Evolutionary conservation across 2,888 invertebrate genomes (phyloP).

Genomic region (Hedychridium roseum): DNA sequence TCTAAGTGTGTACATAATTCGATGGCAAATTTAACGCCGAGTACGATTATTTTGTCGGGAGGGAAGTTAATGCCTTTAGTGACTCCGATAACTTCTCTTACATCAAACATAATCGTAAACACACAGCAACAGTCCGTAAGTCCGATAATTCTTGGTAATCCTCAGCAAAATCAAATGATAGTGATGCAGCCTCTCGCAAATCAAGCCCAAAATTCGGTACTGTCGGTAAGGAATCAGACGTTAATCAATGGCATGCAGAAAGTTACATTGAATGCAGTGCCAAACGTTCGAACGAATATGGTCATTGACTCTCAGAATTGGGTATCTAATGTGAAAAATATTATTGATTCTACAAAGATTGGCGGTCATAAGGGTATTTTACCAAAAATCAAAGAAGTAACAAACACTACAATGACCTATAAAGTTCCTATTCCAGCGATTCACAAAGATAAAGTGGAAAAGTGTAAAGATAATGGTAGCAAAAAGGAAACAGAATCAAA

Average conservation of each 20-base stretch:
- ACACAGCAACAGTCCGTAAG: slow-evolving; percentile 48
- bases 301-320: slow-evolving; percentile 56
- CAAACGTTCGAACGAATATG: slow-evolving; percentile 49
- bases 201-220: slow-evolving; percentile 50
- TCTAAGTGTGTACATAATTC: slow-evolving; percentile 26
- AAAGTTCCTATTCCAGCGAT: slow-evolving; percentile 62
- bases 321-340: slow-evolving; percentile 57
- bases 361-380: slow-evolving; percentile 58
- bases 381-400: slow-evolving; percentile 58
- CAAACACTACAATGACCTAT: slow-evolving; percentile 60
- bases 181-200: slow-evolving; percentile 57
- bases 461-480: slow-evolving; percentile 30
- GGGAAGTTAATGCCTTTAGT: slow-evolving; percentile 60
- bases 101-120: slow-evolving; percentile 59
- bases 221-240: slow-evolving; percentile 52
- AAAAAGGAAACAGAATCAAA: slow-evolving; percentile 39
- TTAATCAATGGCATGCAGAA: slow-evolving; percentile 54
- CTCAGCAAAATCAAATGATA: slow-evolving; percentile 59
- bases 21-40: slow-evolving; percentile 48
- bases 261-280: slow-evolving; percentile 51
- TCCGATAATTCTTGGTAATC: slow-evolving; percentile 56
- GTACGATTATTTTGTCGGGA: slow-evolving; percentile 55
- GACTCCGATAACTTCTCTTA: slow-evolving; percentile 50
- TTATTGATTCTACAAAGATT: slow-evolving; percentile 58
- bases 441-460: slow-evolving; percentile 53